Conservation (phyloP, 2,888 invertebrate genomes). For the Megalurothrips usitatus region DNA sequence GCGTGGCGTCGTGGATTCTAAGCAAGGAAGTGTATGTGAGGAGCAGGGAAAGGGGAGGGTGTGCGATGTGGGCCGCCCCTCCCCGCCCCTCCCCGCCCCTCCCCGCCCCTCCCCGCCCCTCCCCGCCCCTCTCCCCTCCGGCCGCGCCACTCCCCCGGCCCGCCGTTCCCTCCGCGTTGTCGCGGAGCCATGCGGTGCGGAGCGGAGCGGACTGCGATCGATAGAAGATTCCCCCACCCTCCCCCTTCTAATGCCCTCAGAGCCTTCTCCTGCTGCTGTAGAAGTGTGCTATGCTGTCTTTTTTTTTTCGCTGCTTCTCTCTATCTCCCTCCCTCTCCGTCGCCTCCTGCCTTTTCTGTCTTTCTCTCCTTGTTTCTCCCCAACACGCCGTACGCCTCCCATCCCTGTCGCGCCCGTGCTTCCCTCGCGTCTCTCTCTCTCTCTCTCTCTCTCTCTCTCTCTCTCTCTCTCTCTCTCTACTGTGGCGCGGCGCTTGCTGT, state of each 20-base stretch:
- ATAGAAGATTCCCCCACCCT: constrained; percentile 25
- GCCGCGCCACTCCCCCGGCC: background rate
- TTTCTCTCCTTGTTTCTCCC: background rate
- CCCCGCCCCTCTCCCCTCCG: background rate
- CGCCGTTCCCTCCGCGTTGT: background rate
- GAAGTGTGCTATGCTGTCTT: background rate
- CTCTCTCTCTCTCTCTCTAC: background rate
- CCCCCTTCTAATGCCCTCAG: background rate
- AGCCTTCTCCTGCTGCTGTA: background rate
- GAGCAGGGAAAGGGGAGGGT: background rate
- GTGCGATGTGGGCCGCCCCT: constrained; percentile 8
- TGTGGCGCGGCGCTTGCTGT: background rate
- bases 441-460: background rate
- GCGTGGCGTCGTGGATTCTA: constrained; percentile 17
- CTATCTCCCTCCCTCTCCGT: background rate
- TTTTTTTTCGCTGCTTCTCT: background rate
- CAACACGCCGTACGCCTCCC: background rate
- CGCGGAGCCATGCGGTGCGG: background rate
- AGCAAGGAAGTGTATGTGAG: background rate
- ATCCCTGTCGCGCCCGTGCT: background rate
- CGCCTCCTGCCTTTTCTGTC: background rate
- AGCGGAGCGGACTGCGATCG: background rate
- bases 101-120: background rate
- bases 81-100: background rate
- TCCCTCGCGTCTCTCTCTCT: background rate